Percentiles rank a stretch among this genome's conserved stretches.
These are phyloP conservation scores for Stichodactyla helianthus DNA, from an alignment of 64 coral and sea anemone genomes.

Conservation along the genomic window DNA sequence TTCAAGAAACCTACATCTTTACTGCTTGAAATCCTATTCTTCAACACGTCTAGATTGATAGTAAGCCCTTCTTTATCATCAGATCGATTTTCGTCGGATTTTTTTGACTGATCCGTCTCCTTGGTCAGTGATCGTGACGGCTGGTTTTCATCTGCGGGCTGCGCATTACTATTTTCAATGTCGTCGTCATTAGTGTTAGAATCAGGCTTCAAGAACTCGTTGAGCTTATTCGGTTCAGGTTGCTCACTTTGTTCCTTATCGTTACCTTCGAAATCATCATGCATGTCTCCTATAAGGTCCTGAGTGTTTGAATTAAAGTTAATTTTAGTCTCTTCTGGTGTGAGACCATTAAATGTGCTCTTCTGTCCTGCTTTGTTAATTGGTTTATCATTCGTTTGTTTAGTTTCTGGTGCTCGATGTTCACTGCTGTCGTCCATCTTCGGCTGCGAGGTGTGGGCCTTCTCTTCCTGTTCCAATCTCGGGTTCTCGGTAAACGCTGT, in stretches of 20 bases:
- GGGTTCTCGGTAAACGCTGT: neutral
- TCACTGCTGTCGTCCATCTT: neutral
- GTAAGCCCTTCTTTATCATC: conserved; percentile 13
- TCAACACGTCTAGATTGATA: conserved; percentile 79
- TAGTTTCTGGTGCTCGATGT: neutral
- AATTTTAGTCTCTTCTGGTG: neutral
- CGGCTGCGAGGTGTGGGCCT: neutral
- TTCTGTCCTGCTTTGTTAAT: neutral
- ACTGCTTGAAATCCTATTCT: conserved; percentile 75
- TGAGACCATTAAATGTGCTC: neutral
- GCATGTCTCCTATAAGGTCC: neutral
- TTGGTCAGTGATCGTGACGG: neutral
- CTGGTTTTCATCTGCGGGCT: neutral
- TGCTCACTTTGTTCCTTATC: neutral
- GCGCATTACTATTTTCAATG: neutral
- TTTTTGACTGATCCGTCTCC: neutral
- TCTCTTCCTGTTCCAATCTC: neutral
- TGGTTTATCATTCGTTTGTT: neutral
- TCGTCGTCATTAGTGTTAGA: neutral
- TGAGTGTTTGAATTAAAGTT: neutral
- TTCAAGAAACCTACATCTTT: conserved; percentile 73
- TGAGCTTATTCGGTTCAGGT: neutral
- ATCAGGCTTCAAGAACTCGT: conserved; percentile 5
- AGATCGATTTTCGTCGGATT: neutral
- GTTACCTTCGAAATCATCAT: neutral